These are phyloP conservation scores for Scylla paramamosain DNA, from an alignment of 1,140 invertebrate genomes.

Conservation along the genomic window DNA sequence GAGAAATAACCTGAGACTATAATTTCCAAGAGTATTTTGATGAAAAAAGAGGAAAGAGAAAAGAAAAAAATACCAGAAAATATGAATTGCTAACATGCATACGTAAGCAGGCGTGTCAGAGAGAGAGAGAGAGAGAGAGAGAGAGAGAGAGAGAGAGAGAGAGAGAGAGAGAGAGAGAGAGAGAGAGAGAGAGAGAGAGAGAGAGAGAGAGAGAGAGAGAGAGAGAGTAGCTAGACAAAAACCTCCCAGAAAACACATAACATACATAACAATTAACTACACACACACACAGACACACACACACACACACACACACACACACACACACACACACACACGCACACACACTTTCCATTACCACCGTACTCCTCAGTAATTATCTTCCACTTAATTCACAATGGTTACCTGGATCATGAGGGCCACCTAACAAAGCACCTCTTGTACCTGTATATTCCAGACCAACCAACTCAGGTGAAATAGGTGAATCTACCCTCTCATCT, in stretches of 20 bases:
- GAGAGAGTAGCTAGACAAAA: neutral
- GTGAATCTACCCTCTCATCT: too few species aligned
- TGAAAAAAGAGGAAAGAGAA: too few species aligned
- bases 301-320: neutral
- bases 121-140: neutral
- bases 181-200: neutral
- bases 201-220: neutral
- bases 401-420: too few species aligned
- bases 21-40: neutral
- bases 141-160: conserved; percentile 3
- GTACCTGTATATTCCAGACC: too few species aligned
- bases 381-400: too few species aligned
- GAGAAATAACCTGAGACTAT: neutral
- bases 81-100: neutral
- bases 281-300: neutral
- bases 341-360: neutral
- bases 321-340: neutral
- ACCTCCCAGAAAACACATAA: too few species aligned
- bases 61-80: neutral
- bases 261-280: too few species aligned
- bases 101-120: neutral
- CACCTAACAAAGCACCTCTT: too few species aligned
- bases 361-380: too few species aligned
- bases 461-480: too few species aligned
- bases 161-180: conserved; percentile 18